These are phyloP conservation scores for Pediacus dermestoides DNA, from an alignment of 2,888 invertebrate species.

Conservation along the genomic window DNA sequence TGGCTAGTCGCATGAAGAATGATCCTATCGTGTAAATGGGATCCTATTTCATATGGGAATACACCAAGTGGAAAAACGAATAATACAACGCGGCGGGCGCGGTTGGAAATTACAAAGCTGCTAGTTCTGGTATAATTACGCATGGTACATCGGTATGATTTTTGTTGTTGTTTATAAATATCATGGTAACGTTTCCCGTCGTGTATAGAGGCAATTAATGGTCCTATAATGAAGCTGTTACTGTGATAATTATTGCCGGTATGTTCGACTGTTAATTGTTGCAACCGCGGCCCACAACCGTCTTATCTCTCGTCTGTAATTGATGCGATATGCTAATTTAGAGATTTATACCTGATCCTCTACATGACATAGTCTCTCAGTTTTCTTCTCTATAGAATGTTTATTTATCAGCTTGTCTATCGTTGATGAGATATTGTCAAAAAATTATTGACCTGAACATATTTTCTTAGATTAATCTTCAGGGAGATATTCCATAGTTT, in stretches of 20 bases:
- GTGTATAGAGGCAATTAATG: slow-evolving; percentile 20
- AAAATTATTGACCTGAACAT: no score
- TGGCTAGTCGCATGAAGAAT: slow-evolving; percentile 12
- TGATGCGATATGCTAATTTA: slow-evolving; percentile 29
- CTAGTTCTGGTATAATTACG: slow-evolving; percentile 5
- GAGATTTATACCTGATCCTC: slow-evolving; percentile 14
- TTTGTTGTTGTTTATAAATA: no score
- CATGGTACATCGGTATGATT: no score
- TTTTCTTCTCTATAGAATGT: no score
- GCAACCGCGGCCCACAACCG: slow-evolving; percentile 28
- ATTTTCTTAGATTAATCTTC: no score
- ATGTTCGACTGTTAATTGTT: slow-evolving; percentile 31
- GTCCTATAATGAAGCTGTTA: slow-evolving; percentile 29
- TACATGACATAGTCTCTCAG: slow-evolving; percentile 13
- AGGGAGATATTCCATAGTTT: no score
- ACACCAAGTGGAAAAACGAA: neutral
- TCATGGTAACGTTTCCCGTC: slow-evolving; percentile 11
- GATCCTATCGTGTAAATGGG: slow-evolving; percentile 18
- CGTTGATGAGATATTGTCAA: no score
- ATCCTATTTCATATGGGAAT: slow-evolving; percentile 17
- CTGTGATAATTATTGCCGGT: slow-evolving; percentile 26
- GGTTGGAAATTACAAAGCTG: slow-evolving; percentile 2
- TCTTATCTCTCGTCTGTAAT: slow-evolving; percentile 24
- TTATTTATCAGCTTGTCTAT: no score
- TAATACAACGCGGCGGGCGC: neutral